Evolutionary conservation across 2,888 invertebrate genomes (phyloP), one percentile per base, ranked within the genome.

Genomic region (Hecatera dysodea): DNA sequence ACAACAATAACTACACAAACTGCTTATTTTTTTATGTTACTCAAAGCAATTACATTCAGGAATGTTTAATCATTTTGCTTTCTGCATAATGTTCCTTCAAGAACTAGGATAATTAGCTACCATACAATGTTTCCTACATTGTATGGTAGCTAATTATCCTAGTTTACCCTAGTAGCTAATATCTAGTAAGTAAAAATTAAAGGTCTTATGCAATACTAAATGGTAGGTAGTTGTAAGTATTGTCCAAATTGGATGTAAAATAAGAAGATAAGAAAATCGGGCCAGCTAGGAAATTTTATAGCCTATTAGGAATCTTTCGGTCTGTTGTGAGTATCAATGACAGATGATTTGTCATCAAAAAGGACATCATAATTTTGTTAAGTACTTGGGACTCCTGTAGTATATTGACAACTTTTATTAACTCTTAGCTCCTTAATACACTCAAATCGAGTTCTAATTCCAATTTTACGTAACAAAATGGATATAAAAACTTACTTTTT

Each of bases 401-500:
- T 27, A 19, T n/a, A 44, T n/a, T 12, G 3, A 1, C 17, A 62
- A 2, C n/a, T 50, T 55, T 55, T 9, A 60, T 2, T 22, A n/a
- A 22, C 27, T 27, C 9, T 19, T 59, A 29, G 33, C 22, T 65
- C 0, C 11, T 33, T n/a, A 27, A 19, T 17, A 48, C 1, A 24
- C 9, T 1, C 1, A 33, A 33, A 36, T 46, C 6, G 0, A 22
- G 6, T n/a, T n/a, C 19, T 0, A 19, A 29, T 1, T 39, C 7
- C 27, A 0, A 6, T 24, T 48, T 42, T 12, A 36, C 1, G 17
- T 42, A 15, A n/a, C 12, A 19, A 48, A 44, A 44, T 15, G 24
- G n/a, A 9, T 48, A 15, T 0, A 17, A 17, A 70, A 66, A 80
- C 75, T 96, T 94, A 99, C 99, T 97, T 99, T 99, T 94, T 99